Base-by-base conservation (phyloP, 2,888 invertebrate species). In the Busseola fusca region DNA sequence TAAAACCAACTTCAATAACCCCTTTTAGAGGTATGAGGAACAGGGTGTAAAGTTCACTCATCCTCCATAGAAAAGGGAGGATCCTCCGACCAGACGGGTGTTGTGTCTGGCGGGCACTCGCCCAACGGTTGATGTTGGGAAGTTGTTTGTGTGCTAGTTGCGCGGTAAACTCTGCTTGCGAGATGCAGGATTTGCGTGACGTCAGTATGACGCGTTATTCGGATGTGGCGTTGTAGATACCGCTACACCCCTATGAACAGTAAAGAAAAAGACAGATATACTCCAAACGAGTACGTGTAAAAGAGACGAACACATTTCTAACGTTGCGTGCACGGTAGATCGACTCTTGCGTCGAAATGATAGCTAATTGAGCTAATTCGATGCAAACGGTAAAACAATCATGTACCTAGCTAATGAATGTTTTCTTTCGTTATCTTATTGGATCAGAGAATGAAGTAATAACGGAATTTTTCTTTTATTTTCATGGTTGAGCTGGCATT, bases 311-410 rank as follows among this genome's bases (percentile, higher is more conserved):
- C 1, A 14, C 54, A 64, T 1, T 21, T 74, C 3, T 25, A 14
- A 1, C 14, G 40, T 40, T 70, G 30, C 69, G 37, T 62, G 5
- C 56, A 77, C 54, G 65, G 50, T 62, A 74, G 73, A 83, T 72
- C 57, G 60, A 74, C 69, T 78, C 80, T 48, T 58, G 76, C 79
- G 66, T 67, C 60, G 69, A 80, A 73, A 74, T 77, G 62, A 65
- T 83, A 56, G 66, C 50, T 64, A 87, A 89, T 88, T 83, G 82
- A 87, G 84, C 80, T 88, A 89, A 91, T 90, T 83, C 71, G 76
- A 89, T 89, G 86, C 82, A 74, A 92, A 92, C 91, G 89, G 92
- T 91, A 90, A 81, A 88, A 84, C 86, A 87, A 90, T 89, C 83
- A 85, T 80, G 70, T 68, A n/a, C n/a, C n/a, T n/a, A 18, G 52